phyloP scores from a whole-genome alignment of 1,140 invertebrate genomes.

The Littorina saxatilis region DNA sequence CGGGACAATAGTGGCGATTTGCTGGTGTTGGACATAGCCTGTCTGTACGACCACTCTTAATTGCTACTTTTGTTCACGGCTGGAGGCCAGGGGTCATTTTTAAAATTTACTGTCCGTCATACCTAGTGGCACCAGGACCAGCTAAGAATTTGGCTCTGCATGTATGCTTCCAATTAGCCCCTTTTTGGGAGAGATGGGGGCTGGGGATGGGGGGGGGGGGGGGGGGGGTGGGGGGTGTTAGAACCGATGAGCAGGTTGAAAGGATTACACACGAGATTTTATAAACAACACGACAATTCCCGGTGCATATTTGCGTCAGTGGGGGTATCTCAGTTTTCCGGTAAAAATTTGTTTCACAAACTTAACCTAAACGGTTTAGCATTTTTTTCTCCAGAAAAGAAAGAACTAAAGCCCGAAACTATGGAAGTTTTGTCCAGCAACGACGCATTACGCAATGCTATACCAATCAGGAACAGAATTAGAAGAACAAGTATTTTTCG shows the following conservation, averaged over 20 bases:
- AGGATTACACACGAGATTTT: too few species aligned
- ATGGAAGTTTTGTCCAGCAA: constrained; percentile 38
- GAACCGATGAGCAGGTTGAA: too few species aligned
- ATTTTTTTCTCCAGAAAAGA: too few species aligned
- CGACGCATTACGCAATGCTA: constrained; percentile 11
- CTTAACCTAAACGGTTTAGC: too few species aligned
- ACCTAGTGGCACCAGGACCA: neutral
- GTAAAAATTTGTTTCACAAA: too few species aligned
- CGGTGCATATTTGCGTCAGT: too few species aligned
- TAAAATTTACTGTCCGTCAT: neutral
- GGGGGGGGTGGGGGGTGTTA: neutral
- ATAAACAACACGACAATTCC: too few species aligned
- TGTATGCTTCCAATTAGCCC: neutral
- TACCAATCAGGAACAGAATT: too few species aligned
- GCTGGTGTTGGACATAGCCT: neutral
- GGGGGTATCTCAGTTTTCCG: too few species aligned
- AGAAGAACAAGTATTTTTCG: too few species aligned
- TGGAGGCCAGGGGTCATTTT: constrained; percentile 9
- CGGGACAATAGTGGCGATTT: constrained; percentile 18
- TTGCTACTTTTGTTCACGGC: neutral
- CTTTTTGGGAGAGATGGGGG: neutral
- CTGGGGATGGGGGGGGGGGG: neutral
- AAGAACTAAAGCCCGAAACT: too few species aligned
- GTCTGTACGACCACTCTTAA: neutral
- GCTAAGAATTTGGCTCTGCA: neutral